Percentiles rank a stretch among this genome's conserved stretches.
Conservation (phyloP, 2,888 invertebrate genomes). For the Eupithecia dodoneata region DNA sequence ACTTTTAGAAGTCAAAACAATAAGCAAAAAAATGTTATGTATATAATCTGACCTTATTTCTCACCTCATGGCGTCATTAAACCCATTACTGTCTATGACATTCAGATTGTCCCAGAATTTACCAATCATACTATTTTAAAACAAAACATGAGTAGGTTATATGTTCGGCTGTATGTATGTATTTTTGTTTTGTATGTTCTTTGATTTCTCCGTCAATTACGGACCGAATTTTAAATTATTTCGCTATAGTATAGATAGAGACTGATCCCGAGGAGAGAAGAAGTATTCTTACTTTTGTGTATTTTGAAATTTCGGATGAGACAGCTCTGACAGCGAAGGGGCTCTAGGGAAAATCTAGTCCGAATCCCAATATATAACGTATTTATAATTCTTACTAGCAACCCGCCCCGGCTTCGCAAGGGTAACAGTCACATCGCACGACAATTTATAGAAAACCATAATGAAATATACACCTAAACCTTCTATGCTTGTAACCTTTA, state of each 20-base stretch:
- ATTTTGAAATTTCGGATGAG: background rate
- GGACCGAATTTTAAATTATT: no score
- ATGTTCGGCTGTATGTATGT: no score
- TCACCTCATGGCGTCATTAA: conserved; percentile 23
- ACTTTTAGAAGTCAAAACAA: background rate
- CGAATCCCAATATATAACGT: background rate
- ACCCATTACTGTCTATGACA: conserved; percentile 9
- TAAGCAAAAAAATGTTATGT: background rate
- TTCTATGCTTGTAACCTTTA: no score
- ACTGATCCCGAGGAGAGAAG: no score
- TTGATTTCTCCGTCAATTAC: no score
- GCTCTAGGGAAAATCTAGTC: background rate
- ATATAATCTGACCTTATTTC: conserved; percentile 6
- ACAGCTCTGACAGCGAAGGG: background rate
- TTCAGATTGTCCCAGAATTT: background rate
- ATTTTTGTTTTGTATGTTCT: no score
- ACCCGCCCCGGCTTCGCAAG: background rate
- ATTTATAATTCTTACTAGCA: background rate
- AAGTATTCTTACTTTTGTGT: background rate
- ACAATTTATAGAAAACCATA: background rate
- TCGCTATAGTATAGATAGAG: no score
- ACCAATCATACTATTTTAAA: background rate
- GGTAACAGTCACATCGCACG: background rate
- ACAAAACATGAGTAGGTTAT: no score
- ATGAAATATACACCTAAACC: background rate